Evolutionary conservation across 2,888 invertebrate genomes (phyloP), one percentile per base, ranked within the genome.

Genomic region (Metopia argyrocephala): DNA sequence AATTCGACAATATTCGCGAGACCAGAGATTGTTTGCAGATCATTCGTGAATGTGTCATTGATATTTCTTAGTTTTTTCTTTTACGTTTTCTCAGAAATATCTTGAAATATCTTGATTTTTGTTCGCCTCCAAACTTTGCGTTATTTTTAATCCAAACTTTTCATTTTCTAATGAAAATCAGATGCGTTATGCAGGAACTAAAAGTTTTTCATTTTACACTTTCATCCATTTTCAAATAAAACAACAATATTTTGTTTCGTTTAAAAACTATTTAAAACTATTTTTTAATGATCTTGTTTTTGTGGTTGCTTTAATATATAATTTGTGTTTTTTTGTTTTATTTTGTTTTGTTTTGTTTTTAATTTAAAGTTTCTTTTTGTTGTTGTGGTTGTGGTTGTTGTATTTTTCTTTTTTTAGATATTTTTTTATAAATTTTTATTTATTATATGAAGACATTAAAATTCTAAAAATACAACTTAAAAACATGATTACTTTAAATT

Each of bases 221-320:
- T 50, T 6, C 20, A n/a, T 7, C 15, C 27, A 57, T 45, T 5
- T 48, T 0, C 5, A 65, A 78, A 61, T 66, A 71, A 71, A 78
- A 78, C 64, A 65, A 25, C 21, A 50, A 46, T 25, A 45, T n/a
- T 68, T 82, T 66, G 45, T 75, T 85, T 84, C 85, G 85, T 87
- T 88, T 88, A 88, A 87, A 87, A 88, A 88, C 88, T 88, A 88
- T 87, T 88, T 87, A 87, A 87, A 88, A 87, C 87, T 88, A 88
- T 87, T 84, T 85, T 87, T 87, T 87, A 88, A 86, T 66, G 52
- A 59, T 75, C 64, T 75, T n/a, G n/a, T n/a, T n/a, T n/a, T n/a
- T n/a, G n/a, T n/a, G n/a, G n/a, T n/a, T n/a, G n/a, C n/a, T n/a
- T n/a, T n/a, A n/a, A n/a, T n/a, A n/a, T n/a, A 38, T 38, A 15